phyloP scores from a whole-genome alignment of 2,113 vertebrate species.

The Callospermophilus lateralis region DNA sequence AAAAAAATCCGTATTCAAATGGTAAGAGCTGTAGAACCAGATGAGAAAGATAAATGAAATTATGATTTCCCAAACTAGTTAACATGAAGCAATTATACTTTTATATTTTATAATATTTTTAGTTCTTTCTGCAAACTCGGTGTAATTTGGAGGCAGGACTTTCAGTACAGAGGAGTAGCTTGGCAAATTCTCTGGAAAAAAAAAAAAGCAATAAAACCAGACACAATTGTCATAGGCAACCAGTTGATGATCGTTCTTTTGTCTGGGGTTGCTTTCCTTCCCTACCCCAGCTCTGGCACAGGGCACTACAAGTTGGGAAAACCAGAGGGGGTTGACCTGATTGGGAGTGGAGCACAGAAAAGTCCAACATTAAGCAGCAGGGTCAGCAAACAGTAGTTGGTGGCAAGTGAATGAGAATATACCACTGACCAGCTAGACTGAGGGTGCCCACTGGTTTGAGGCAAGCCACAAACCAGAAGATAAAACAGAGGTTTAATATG shows the following conservation, averaged over 20 bases:
- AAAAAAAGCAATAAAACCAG: not conserved
- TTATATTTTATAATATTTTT: not conserved
- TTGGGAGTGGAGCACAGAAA: not conserved
- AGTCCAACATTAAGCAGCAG: not conserved
- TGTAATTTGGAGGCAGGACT: not conserved
- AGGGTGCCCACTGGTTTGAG: not conserved
- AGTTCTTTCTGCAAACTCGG: not conserved
- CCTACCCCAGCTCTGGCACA: not conserved
- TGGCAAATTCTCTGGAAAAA: not conserved
- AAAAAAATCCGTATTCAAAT: not conserved
- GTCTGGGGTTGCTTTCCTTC: not conserved
- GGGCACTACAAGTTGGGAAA: not conserved
- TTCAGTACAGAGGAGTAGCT: not conserved
- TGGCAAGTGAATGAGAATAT: not conserved
- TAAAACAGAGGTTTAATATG: not conserved
- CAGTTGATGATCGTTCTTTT: not conserved
- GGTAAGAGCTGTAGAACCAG: not conserved
- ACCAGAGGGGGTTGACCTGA: no score
- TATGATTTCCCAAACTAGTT: not conserved
- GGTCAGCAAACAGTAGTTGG: not conserved
- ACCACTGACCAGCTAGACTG: not conserved
- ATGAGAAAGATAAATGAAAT: constrained; percentile 29
- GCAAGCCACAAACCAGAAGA: not conserved
- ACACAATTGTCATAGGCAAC: not conserved
- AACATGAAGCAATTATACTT: constrained; percentile 5